Percentiles rank a stretch among this genome's conserved stretches.
phyloP scores from a whole-genome alignment of 1,140 invertebrate species.

The Teleogryllus occipitalis region DNA sequence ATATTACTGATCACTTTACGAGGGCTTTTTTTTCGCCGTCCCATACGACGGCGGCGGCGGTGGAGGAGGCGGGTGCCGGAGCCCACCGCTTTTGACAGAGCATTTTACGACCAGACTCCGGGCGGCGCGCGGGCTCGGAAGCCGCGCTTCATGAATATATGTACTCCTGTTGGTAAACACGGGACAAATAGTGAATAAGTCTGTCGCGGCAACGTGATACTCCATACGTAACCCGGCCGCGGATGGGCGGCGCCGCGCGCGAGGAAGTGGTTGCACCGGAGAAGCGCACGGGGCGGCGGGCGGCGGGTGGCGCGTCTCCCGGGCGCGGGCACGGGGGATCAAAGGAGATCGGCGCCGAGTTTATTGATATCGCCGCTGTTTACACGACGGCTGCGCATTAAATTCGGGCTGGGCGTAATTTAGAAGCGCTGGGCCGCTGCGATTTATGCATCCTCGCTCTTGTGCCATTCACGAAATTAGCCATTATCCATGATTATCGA shows the following conservation, averaged over 20 bases:
- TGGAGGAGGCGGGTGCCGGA: no score
- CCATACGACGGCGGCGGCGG: not conserved
- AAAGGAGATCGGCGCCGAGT: not conserved
- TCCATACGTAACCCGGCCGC: not conserved
- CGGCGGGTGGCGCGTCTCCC: not conserved
- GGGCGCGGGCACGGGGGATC: not conserved
- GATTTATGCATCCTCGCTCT: not conserved
- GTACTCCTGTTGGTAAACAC: slow-evolving; percentile 1
- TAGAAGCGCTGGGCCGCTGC: not conserved
- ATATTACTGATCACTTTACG: not conserved
- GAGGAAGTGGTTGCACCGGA: no score
- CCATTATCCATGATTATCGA: not conserved
- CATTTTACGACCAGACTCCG: not conserved
- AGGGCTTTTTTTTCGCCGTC: not conserved
- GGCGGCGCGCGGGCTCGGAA: not conserved
- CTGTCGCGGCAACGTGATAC: not conserved
- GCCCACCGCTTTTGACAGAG: not conserved
- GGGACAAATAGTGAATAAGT: slow-evolving; percentile 4
- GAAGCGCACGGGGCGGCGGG: no score
- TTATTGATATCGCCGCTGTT: not conserved
- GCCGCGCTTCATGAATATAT: not conserved
- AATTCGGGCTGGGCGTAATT: not conserved
- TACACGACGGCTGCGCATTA: not conserved
- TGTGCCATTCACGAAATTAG: not conserved
- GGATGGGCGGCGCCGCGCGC: not conserved